These are phyloP conservation scores for Drosophila insularis DNA, from an alignment of 1,140 invertebrate species.

Conservation along the genomic window DNA sequence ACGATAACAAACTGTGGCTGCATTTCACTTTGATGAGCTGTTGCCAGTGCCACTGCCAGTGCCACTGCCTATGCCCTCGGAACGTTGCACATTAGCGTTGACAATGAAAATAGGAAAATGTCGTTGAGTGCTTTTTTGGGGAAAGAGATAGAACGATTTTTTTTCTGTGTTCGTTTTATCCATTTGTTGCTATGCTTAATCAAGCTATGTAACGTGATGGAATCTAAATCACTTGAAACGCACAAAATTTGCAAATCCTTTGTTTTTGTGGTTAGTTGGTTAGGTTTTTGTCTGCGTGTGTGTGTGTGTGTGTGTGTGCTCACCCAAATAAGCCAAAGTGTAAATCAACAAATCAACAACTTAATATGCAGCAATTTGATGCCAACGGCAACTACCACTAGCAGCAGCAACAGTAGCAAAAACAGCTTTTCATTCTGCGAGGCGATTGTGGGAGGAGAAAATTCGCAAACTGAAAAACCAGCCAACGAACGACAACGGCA, in stretches of 20 bases:
- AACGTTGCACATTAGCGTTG: conserved; percentile 36
- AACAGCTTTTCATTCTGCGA: background rate
- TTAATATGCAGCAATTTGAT: conserved; percentile 69
- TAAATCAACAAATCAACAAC: conserved; percentile 75
- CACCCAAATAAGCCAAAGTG: conserved; percentile 36
- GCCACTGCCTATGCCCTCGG: background rate
- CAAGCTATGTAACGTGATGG: background rate
- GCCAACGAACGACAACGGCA: conserved; percentile 5
- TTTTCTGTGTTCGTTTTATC: background rate
- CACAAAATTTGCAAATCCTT: conserved; percentile 10
- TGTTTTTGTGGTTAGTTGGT: conserved; percentile 42
- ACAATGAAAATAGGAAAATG: conserved; percentile 58
- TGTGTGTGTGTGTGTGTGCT: conserved; percentile 5
- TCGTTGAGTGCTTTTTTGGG: background rate
- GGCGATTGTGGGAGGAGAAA: background rate
- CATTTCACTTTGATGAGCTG: conserved; percentile 29
- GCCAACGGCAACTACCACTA: conserved; percentile 27
- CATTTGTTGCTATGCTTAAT: background rate
- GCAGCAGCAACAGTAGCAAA: conserved; percentile 21
- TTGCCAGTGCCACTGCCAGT: conserved; percentile 14
- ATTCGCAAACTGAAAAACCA: conserved; percentile 27
- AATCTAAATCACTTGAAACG: background rate
- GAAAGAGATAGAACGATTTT: background rate
- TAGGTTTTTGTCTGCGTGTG: conserved; percentile 21
- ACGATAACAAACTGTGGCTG: background rate